These are phyloP conservation scores for Mechanitis messenoides DNA, from an alignment of 2,888 invertebrate species.

Conservation along the genomic window DNA sequence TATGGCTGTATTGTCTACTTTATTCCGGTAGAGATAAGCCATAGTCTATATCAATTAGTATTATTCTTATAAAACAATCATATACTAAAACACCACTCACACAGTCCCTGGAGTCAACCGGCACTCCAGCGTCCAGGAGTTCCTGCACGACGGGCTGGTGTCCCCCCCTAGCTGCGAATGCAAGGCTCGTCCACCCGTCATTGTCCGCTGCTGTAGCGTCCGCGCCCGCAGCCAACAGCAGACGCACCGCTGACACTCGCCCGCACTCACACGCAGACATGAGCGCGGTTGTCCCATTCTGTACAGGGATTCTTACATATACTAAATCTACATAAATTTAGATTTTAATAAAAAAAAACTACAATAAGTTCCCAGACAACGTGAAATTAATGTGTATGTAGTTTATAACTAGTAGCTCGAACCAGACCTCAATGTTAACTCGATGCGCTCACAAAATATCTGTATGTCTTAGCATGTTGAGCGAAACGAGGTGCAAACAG, in stretches of 20 bases:
- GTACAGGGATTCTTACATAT: conserved; percentile 18
- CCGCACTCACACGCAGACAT: conserved; percentile 94
- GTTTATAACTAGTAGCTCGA: no score
- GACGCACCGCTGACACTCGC: conserved; percentile 86
- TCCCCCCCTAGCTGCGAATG: conserved; percentile 94
- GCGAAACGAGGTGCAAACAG: no score
- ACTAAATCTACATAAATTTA: no score
- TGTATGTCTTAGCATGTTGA: no score
- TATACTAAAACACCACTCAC: conserved; percentile 63
- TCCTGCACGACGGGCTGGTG: conserved; percentile 87
- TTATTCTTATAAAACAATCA: neutral
- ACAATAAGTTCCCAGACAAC: no score
- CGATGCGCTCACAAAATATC: no score
- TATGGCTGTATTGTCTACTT: no score
- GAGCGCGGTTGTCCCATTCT: conserved; percentile 96
- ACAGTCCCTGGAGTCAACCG: conserved; percentile 91
- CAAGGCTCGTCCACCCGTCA: conserved; percentile 94
- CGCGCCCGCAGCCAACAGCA: conserved; percentile 92
- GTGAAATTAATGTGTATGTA: no score
- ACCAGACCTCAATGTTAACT: no score
- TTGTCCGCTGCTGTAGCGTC: conserved; percentile 94
- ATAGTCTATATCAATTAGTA: neutral
- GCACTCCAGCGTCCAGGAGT: conserved; percentile 89
- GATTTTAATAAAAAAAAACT: no score
- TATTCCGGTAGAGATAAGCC: no score